Percentiles rank a stretch among this genome's conserved stretches.
Conservation (phyloP, 2,888 invertebrate species). For the Plutella xylostella region DNA sequence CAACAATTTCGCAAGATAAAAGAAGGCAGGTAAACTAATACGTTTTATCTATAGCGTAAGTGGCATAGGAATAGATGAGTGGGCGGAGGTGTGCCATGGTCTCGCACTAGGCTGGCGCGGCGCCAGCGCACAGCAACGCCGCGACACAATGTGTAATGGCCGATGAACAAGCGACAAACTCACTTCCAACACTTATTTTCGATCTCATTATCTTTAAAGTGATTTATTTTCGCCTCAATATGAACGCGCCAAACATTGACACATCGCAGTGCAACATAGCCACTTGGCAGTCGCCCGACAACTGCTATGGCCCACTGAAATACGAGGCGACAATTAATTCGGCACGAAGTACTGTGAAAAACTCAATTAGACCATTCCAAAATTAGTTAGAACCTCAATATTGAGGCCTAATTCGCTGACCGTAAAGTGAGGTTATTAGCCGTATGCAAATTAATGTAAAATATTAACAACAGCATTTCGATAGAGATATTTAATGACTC, state of each 20-base stretch:
- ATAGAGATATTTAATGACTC: conserved; percentile 24
- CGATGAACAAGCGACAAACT: conserved; percentile 49
- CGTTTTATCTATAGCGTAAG: neutral
- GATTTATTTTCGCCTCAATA: conserved; percentile 56
- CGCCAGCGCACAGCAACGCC: conserved; percentile 49
- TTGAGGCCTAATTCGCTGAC: conserved; percentile 34
- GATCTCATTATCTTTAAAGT: conserved; percentile 64
- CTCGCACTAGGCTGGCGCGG: conserved; percentile 23
- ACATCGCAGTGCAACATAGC: conserved; percentile 23
- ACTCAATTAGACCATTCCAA: conserved; percentile 40
- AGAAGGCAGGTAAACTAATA: neutral
- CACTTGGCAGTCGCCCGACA: conserved; percentile 1
- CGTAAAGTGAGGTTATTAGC: conserved; percentile 31
- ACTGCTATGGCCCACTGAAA: conserved; percentile 24
- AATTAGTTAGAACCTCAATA: conserved; percentile 42
- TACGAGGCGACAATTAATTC: conserved; percentile 46
- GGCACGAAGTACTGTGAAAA: conserved; percentile 40
- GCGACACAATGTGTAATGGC: conserved; percentile 45
- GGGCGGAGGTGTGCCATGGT: conserved; percentile 30
- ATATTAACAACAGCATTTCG: conserved; percentile 32
- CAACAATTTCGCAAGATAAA: conserved; percentile 22
- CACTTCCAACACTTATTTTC: conserved; percentile 60
- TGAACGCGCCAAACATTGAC: conserved; percentile 45
- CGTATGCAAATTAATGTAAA: conserved; percentile 35
- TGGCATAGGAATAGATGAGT: conserved; percentile 28